Evolutionary conservation across 1,140 invertebrate species (phyloP).

Genomic region (Drosophila jambulina): DNA sequence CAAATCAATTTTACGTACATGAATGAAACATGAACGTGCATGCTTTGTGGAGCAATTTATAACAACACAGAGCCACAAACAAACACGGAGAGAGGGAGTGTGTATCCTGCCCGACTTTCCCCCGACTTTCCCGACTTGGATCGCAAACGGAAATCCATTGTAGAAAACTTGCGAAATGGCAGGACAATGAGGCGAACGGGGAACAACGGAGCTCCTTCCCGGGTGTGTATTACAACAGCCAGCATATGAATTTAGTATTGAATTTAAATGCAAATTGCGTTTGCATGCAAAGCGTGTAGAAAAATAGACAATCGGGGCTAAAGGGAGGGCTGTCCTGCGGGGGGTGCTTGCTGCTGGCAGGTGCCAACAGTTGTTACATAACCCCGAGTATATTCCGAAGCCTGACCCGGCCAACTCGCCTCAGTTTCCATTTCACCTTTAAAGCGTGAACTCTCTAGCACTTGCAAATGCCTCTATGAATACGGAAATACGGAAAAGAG

Average conservation of each 20-base stretch:
- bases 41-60: slow-evolving; percentile 75
- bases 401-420: slow-evolving; percentile 19
- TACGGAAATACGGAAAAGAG: background rate
- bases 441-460: slow-evolving; percentile 15
- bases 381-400: background rate
- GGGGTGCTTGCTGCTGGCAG: slow-evolving; percentile 11
- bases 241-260: slow-evolving; percentile 83
- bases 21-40: slow-evolving; percentile 81
- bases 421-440: slow-evolving; percentile 25
- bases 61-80: slow-evolving; percentile 49
- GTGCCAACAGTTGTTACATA: slow-evolving; percentile 40
- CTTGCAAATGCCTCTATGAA: slow-evolving; percentile 30
- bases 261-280: slow-evolving; percentile 84
- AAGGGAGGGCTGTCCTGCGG: background rate
- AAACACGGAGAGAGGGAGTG: slow-evolving; percentile 13
- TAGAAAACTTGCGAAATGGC: slow-evolving; percentile 80
- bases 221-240: slow-evolving; percentile 74
- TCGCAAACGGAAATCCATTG: slow-evolving; percentile 77
- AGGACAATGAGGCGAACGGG: slow-evolving; percentile 61
- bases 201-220: slow-evolving; percentile 6
- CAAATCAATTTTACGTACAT: slow-evolving; percentile 81
- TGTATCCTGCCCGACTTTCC: background rate
- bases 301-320: slow-evolving; percentile 63
- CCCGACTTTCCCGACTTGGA: slow-evolving; percentile 27
- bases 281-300: slow-evolving; percentile 77